phyloP scores from a whole-genome alignment of 2,888 invertebrate genomes.

The Drosophila nr. fundita region DNA sequence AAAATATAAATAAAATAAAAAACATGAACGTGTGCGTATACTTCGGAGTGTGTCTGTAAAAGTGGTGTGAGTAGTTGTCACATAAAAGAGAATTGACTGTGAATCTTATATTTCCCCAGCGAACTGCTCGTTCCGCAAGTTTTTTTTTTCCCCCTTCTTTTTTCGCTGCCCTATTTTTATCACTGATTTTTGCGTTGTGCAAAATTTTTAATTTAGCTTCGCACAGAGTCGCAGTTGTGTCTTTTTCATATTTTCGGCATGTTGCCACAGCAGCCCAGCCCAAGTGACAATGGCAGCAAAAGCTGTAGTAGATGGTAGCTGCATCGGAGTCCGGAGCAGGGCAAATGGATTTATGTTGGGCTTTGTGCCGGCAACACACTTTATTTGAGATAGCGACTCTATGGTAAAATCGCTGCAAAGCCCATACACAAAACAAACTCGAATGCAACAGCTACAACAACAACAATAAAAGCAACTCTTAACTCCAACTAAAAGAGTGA shows the following conservation, averaged over 20 bases:
- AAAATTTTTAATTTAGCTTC: constrained; percentile 62
- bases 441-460: constrained; percentile 10
- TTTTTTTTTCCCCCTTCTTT: not conserved
- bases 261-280: constrained; percentile 7
- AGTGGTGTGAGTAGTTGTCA: constrained; percentile 35
- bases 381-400: constrained; percentile 22
- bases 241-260: constrained; percentile 37
- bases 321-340: constrained; percentile 23
- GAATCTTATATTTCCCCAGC: constrained; percentile 67
- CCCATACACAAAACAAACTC: not conserved
- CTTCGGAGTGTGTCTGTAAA: constrained; percentile 14
- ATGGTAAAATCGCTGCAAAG: constrained; percentile 17
- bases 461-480: not conserved
- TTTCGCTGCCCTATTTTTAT: constrained; percentile 37
- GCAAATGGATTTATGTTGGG: constrained; percentile 48
- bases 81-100: constrained; percentile 79
- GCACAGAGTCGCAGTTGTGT: constrained; percentile 1
- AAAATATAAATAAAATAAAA: constrained; percentile 18
- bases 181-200: constrained; percentile 46
- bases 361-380: constrained; percentile 51
- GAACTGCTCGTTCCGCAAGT: constrained; percentile 19
- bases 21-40: constrained; percentile 22
- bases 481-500: constrained; percentile 8
- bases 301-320: not conserved
- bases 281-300: constrained; percentile 52